These are phyloP conservation scores for Macrostomum lignano DNA, from an alignment of 1,140 invertebrate genomes.

Conservation along the genomic window DNA sequence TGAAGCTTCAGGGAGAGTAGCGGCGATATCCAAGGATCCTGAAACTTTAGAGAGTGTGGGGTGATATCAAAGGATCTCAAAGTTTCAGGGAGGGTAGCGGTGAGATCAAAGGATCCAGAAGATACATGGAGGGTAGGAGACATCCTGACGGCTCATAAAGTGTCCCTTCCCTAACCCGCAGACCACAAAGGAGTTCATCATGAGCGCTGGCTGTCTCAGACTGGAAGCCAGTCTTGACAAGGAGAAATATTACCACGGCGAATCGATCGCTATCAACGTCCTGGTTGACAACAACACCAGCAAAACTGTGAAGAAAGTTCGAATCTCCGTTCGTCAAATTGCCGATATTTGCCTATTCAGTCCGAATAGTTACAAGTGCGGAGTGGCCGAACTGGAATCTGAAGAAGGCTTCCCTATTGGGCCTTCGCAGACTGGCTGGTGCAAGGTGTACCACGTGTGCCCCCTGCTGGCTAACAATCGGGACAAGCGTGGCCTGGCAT, in stretches of 20 bases:
- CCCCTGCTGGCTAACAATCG: conserved; percentile 86
- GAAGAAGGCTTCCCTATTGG: conserved; percentile 84
- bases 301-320: conserved; percentile 87
- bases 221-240: conserved; percentile 88
- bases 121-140: no score
- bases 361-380: conserved; percentile 92
- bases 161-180: no score
- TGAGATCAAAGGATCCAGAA: no score
- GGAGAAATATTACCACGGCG: conserved; percentile 91
- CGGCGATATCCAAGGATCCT: no score
- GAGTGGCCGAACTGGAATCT: conserved; percentile 44
- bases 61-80: no score
- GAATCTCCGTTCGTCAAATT: conserved; percentile 76
- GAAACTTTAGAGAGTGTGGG: no score
- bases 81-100: no score
- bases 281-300: conserved; percentile 99
- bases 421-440: conserved; percentile 51
- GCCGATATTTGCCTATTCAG: conserved; percentile 96
- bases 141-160: no score
- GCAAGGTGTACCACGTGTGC: conserved; percentile 80
- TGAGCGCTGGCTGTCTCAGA: conserved; percentile 89
- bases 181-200: conserved; percentile 94
- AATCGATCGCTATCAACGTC: conserved; percentile 86
- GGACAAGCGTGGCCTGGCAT: conserved; percentile 83
- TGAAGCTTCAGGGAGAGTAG: no score